Percentiles rank a stretch among this genome's conserved stretches.
phyloP scores from a whole-genome alignment of 2,888 invertebrate genomes.

The Tiphia femorata region DNA sequence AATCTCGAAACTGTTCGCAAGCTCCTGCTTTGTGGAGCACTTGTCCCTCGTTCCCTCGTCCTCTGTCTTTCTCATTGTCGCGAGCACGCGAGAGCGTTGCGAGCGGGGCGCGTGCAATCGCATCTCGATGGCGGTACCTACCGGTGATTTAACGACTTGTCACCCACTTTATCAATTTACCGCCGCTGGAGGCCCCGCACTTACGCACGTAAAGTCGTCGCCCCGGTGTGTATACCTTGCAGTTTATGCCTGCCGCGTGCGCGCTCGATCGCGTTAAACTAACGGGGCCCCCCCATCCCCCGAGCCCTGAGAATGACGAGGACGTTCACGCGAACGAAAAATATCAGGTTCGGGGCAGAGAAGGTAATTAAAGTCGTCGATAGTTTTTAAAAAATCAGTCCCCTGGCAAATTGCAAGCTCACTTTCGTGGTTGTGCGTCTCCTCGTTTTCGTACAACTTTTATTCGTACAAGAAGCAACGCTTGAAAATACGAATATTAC shows the following conservation, averaged over 20 bases:
- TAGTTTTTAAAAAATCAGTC: conserved; percentile 8
- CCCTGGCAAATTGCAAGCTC: conserved; percentile 11
- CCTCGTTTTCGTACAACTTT: too few species aligned
- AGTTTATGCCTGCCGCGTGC: conserved; percentile 31
- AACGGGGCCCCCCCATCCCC: too few species aligned
- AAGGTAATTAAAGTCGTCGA: too few species aligned
- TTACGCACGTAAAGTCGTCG: conserved; percentile 34
- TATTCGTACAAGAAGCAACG: too few species aligned
- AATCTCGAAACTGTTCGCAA: too few species aligned
- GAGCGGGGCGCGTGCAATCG: conserved; percentile 43
- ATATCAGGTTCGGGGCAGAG: too few species aligned
- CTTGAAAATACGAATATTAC: too few species aligned
- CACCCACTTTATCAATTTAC: conserved; percentile 63
- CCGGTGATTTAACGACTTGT: conserved; percentile 63
- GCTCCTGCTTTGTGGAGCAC: too few species aligned
- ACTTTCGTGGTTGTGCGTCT: not conserved
- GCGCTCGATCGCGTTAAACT: conserved; percentile 32
- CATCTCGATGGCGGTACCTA: conserved; percentile 48
- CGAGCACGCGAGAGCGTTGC: conserved; percentile 33
- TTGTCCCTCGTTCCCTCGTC: not conserved
- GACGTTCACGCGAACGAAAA: too few species aligned
- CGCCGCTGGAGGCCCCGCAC: conserved; percentile 38
- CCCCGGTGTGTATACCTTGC: conserved; percentile 29
- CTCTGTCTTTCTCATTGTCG: conserved; percentile 9
- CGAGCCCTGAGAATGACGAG: too few species aligned